These are phyloP conservation scores for Eupeodes luniger DNA, from an alignment of 2,888 invertebrate species.

Conservation along the genomic window DNA sequence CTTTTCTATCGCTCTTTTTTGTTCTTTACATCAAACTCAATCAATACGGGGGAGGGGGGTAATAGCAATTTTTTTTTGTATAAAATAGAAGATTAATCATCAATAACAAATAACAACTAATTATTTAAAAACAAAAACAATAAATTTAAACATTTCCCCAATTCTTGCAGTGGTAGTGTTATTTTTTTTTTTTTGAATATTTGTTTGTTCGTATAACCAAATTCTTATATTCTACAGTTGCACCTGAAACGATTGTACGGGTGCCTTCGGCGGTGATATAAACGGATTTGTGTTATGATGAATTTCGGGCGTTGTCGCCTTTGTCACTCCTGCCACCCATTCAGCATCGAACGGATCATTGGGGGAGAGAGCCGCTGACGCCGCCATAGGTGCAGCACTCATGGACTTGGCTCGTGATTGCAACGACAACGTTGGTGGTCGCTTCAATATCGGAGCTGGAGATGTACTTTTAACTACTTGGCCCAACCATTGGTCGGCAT, in stretches of 20 bases:
- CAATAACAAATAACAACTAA: constrained; percentile 72
- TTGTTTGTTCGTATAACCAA: constrained; percentile 14
- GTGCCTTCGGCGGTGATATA: constrained; percentile 84
- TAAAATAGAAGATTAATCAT: constrained; percentile 39
- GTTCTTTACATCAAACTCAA: background rate
- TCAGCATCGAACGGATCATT: constrained; percentile 92
- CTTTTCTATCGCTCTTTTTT: background rate
- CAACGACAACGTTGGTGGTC: constrained; percentile 85
- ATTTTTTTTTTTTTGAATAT: constrained; percentile 10
- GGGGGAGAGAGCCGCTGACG: constrained; percentile 80
- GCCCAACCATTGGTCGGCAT: constrained; percentile 93
- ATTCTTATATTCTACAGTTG: constrained; percentile 81
- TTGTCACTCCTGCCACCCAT: constrained; percentile 87
- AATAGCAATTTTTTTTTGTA: constrained; percentile 10
- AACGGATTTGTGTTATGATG: constrained; percentile 84
- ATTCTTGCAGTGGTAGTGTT: constrained; percentile 36
- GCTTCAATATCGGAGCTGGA: constrained; percentile 85
- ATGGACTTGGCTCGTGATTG: constrained; percentile 87
- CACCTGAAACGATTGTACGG: constrained; percentile 84
- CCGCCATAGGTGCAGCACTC: constrained; percentile 83
- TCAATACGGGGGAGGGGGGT: background rate
- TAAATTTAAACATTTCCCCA: constrained; percentile 57
- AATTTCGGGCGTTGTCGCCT: constrained; percentile 85
- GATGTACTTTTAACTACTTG: constrained; percentile 88
- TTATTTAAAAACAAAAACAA: constrained; percentile 72